Evolutionary conservation across 2,888 invertebrate genomes (phyloP).

Genomic region (Dasypogon diadema): DNA sequence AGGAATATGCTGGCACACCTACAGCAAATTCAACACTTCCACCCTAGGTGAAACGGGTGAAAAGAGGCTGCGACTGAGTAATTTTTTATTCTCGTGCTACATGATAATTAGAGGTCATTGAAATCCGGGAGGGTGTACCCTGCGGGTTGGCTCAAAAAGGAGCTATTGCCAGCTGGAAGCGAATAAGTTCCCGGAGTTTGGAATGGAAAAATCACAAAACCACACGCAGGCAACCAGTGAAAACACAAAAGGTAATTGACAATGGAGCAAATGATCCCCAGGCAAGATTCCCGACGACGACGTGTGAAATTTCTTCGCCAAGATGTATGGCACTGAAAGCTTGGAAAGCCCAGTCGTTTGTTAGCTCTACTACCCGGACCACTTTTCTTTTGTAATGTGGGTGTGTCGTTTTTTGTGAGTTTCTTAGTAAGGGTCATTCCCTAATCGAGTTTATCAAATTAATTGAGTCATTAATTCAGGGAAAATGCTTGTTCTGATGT

Average conservation of each 20-base stretch:
- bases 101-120: slow-evolving; percentile 48
- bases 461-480: slow-evolving; percentile 38
- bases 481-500: neutral
- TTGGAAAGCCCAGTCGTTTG: slow-evolving; percentile 38
- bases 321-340: slow-evolving; percentile 1
- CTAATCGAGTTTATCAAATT: slow-evolving; percentile 44
- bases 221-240: slow-evolving; percentile 12
- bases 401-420: slow-evolving; percentile 11
- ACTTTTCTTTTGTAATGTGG: neutral
- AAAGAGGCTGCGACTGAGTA: slow-evolving; percentile 4
- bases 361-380: neutral
- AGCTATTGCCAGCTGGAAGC: slow-evolving; percentile 9
- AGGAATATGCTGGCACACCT: slow-evolving; percentile 37
- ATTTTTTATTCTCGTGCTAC: slow-evolving; percentile 47
- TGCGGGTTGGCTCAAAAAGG: neutral
- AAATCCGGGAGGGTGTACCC: slow-evolving; percentile 2
- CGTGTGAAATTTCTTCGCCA: neutral
- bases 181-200: slow-evolving; percentile 30
- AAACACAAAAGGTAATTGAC: slow-evolving; percentile 9
- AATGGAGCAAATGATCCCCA: neutral
- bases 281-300: neutral
- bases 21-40: neutral
- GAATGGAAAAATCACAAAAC: slow-evolving; percentile 38
- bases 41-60: neutral
- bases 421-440: slow-evolving; percentile 2